Conservation (phyloP, 2,113 vertebrate species). For the Holacanthus passer region DNA sequence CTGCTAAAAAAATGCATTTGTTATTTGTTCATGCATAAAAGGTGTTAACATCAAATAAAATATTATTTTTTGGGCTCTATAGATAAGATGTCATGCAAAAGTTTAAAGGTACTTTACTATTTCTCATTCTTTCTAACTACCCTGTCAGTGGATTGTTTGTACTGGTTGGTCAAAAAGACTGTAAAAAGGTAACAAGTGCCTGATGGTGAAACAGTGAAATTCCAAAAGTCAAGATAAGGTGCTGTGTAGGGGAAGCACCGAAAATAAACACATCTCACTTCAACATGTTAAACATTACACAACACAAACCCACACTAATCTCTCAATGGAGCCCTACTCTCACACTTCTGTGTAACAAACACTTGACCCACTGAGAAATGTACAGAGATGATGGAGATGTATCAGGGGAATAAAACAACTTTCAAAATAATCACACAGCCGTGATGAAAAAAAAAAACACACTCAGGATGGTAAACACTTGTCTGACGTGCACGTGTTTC, state of each 20-base stretch:
- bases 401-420: background rate
- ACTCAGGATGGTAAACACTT: background rate
- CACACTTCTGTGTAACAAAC: background rate
- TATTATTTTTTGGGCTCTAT: background rate
- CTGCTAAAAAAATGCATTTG: background rate
- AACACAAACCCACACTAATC: background rate
- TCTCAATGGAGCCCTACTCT: background rate
- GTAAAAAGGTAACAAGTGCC: background rate
- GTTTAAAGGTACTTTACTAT: background rate
- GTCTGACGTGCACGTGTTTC: background rate
- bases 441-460: background rate
- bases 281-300: conserved; percentile 5
- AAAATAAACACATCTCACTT: background rate
- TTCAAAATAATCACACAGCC: background rate
- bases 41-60: background rate
- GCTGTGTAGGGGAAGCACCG: background rate
- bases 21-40: background rate
- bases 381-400: background rate
- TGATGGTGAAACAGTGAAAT: background rate
- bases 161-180: background rate
- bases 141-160: background rate
- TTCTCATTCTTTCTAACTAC: background rate
- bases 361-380: background rate
- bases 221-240: conserved; percentile 33
- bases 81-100: too few species aligned